Conservation (phyloP, 2,113 vertebrate species). For the Cathartes aura region DNA sequence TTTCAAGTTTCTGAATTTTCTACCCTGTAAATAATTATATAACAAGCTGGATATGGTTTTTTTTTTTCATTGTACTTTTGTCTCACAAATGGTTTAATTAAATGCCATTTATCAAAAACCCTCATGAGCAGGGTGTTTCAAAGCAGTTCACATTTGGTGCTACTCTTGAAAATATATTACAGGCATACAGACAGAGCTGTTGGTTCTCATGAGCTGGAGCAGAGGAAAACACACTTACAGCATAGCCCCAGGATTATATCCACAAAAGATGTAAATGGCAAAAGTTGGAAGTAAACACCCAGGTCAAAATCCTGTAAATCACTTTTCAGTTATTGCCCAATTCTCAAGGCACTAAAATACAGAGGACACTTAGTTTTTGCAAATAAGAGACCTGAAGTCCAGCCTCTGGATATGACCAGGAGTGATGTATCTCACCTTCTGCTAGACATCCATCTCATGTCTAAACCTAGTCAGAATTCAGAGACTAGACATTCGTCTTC, state of each 20-base stretch:
- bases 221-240: not conserved
- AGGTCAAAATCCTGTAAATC: not conserved
- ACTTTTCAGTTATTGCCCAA: not conserved
- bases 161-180: not conserved
- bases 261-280: not conserved
- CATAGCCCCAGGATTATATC: not conserved
- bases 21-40: not conserved
- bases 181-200: not conserved
- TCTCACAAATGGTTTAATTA: not conserved
- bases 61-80: not conserved
- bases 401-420: not conserved
- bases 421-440: not conserved
- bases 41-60: not conserved
- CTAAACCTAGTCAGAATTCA: not conserved
- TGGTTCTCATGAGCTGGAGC: not conserved
- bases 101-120: not conserved
- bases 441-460: not conserved
- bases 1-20: constrained; percentile 2
- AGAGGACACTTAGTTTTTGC: not conserved
- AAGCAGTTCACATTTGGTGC: not conserved
- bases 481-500: not conserved
- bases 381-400: not conserved
- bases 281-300: not conserved
- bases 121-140: not conserved
- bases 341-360: not conserved